Base-by-base conservation (phyloP, 2,113 vertebrate species). In the Xyliphius kryptos region DNA sequence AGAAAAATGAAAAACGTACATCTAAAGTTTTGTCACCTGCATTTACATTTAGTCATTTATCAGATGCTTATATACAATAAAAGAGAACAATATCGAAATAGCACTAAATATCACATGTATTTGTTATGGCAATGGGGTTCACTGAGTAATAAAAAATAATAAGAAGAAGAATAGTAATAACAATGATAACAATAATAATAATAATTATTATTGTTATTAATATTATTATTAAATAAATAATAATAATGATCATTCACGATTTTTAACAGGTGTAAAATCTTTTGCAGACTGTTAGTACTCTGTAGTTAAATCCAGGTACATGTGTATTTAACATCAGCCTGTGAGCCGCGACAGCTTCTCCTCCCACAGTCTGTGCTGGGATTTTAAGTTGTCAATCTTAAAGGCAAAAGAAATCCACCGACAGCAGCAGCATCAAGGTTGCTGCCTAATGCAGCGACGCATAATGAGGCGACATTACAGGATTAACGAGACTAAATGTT, bases 401-500 rank as follows among this genome's bases (percentile, higher is more conserved):
- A 10, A 54, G 61, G 6, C 53, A 63, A 51, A 53, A 44, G 16
- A 51, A 56, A 41, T 59, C 26, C 58, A 38, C 40, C 7, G 36
- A 55, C 40, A 46, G 44, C 50, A 63, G 48, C 44, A 12, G 17
- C 20, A 54, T 59, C 69, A 53, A 14, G 53, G 22, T 60, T 74
- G 73, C 55, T 79, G 76, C 80, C 68, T 72, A 71, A 73, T 66
- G 61, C 64, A 78, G 84, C 82, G 82, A 68, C 74, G 80, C 79
- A 83, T 81, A 73, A 70, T 53, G 1, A 41, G 73, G 68, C 78
- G 44, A 79, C 70, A 79, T 82, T 74, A 79, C 61, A 32, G 82
- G 85, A 85, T 88, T 86, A 83, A 69, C 65, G 67, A 63, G 73
- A 75, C 76, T 60, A 50, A 79, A 78, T 74, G 75, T 84, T 5